These are phyloP conservation scores for Vombatus ursinus DNA, from an alignment of 2,113 vertebrate species.

Conservation along the genomic window DNA sequence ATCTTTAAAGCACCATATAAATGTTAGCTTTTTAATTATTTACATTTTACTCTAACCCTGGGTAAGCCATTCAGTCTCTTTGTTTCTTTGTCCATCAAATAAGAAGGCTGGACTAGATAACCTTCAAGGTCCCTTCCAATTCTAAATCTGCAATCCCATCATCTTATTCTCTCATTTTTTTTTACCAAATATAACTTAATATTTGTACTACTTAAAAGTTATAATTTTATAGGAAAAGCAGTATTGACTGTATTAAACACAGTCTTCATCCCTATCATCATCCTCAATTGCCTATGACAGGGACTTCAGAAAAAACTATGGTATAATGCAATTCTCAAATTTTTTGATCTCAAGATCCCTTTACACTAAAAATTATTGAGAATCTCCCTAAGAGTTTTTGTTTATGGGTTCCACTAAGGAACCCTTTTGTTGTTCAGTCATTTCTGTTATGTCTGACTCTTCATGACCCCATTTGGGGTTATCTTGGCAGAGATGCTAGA, in stretches of 20 bases:
- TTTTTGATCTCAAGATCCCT: background rate
- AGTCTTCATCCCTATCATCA: background rate
- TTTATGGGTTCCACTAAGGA: background rate
- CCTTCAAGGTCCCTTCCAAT: background rate
- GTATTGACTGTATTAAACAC: background rate
- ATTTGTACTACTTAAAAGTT: background rate
- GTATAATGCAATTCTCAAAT: too few species aligned
- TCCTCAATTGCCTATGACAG: background rate
- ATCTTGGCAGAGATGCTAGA: too few species aligned
- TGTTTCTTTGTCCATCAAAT: background rate
- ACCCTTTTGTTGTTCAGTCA: too few species aligned
- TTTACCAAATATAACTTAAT: background rate
- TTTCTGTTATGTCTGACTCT: too few species aligned
- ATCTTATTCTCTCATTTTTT: background rate
- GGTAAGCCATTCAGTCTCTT: background rate
- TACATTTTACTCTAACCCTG: background rate
- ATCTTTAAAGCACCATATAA: too few species aligned
- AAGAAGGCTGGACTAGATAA: too few species aligned
- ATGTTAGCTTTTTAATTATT: too few species aligned
- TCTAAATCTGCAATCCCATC: background rate
- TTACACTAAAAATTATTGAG: background rate
- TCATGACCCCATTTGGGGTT: too few species aligned
- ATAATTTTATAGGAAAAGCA: background rate
- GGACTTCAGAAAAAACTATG: background rate
- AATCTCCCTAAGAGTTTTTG: background rate